These are phyloP conservation scores for Sinhomidia bicolor DNA, from an alignment of 2,888 invertebrate genomes.

Conservation along the genomic window DNA sequence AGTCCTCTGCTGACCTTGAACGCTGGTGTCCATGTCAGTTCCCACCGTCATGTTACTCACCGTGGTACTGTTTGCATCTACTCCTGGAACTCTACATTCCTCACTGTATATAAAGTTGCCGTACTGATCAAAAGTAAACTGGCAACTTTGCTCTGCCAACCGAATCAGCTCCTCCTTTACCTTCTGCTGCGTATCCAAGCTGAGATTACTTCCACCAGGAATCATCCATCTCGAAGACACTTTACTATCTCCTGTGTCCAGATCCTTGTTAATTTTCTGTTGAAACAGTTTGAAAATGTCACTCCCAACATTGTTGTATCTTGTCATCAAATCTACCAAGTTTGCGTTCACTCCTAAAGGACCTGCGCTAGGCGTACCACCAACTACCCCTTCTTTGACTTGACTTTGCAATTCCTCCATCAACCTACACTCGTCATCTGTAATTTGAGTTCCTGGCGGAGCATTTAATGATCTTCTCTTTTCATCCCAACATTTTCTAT, in stretches of 20 bases:
- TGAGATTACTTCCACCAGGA: not conserved
- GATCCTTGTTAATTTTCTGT: conserved; percentile 34
- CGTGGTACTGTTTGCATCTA: not conserved
- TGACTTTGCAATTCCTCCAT: conserved; percentile 7
- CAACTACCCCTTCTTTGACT: not conserved
- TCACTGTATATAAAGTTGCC: conserved; percentile 19
- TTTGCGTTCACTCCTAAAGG: not conserved
- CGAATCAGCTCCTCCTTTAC: conserved; percentile 15
- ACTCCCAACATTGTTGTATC: conserved; percentile 61
- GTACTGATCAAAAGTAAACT: conserved; percentile 22
- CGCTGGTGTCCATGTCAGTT: not conserved
- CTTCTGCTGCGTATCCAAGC: not conserved
- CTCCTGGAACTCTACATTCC: not conserved
- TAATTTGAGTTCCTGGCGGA: not conserved
- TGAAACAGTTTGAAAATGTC: conserved; percentile 68
- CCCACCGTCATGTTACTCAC: not conserved
- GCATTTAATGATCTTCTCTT: not conserved
- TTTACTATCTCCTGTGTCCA: not conserved
- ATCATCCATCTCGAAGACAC: conserved; percentile 23
- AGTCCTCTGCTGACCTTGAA: not conserved
- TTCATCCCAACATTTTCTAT: not conserved
- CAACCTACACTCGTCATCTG: not conserved
- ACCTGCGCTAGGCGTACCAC: not conserved
- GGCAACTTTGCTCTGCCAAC: not conserved
- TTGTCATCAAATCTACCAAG: conserved; percentile 53